Evolutionary conservation across 2,113 vertebrate genomes (phyloP).

Genomic region (Myodes glareolus): DNA sequence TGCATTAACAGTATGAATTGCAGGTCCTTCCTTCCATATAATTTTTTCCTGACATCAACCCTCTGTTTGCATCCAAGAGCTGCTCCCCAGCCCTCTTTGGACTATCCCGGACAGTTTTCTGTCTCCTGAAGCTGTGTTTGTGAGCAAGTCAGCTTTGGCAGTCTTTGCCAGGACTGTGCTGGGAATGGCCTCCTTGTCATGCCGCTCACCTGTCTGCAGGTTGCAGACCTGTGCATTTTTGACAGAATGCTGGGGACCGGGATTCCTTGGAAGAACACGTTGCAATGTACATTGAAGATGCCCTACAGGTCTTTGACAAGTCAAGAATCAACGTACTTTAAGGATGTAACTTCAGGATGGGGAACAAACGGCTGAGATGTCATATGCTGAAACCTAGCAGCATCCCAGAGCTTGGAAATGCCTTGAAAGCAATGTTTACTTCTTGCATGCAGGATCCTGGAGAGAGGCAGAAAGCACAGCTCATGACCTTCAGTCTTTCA

Average conservation of each 20-base stretch:
- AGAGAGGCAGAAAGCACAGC: neutral
- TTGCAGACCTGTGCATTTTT: neutral
- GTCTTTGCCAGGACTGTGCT: neutral
- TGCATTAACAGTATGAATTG: no score
- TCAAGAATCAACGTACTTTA: no score
- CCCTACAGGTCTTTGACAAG: neutral
- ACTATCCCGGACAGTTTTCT: neutral
- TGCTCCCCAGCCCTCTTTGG: fast-evolving
- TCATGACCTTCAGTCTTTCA: neutral
- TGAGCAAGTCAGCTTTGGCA: fast-evolving
- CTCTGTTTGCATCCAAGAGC: neutral
- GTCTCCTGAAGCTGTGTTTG: fast-evolving
- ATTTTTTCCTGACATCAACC: neutral
- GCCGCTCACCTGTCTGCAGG: fast-evolving
- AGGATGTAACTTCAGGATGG: neutral
- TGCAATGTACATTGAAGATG: neutral
- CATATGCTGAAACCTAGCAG: fast-evolving
- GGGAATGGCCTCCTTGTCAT: fast-evolving
- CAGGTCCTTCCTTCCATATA: neutral
- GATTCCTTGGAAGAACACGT: fast-evolving
- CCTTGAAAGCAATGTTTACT: no score
- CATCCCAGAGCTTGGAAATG: fast-evolving
- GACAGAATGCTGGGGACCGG: neutral
- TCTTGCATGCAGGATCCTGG: neutral
- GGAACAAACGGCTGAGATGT: neutral